Base-by-base conservation (phyloP, 2,113 vertebrate genomes). In the Planiliza haematocheilus region DNA sequence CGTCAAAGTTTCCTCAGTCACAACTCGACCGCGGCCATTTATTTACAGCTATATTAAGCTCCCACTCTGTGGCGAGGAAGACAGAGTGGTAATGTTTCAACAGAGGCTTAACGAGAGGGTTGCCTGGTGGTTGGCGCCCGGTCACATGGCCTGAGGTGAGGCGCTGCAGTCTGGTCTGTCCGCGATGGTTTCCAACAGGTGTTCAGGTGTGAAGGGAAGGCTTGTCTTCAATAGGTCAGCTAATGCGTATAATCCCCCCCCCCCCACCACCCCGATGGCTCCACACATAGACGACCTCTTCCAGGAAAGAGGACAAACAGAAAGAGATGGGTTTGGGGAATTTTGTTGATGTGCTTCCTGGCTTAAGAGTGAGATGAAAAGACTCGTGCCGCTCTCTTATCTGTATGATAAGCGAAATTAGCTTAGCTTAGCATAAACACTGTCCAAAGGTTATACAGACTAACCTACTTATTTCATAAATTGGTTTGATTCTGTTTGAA, bases 161-260 rank as follows among this genome's bases (percentile, higher is more conserved):
- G 12, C 10, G 13, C 52, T 18, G 13, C 38, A 13, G 51, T 30
- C 24, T 30, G 24, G 24, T 30, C 24, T 30, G 43, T 77, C 70
- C 74, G 67, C 72, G 72, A 83, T 69, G 43, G 59, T 86, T 89
- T 88, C 77, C 82, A 78, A 51, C 78, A 83, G 82, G 83, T 90
- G 88, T 41, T 77, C 83, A 88, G 91, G 90, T 91, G 89, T 60
- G 79, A 79, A 62, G 58, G 48, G 6, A 64, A 12, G 56, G 58
- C 41, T 72, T 67, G 60, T 74, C 55, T 80, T 80, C 58, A 53
- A 68, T 38, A 69, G 74, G 76, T 82, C 72, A 66, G 43, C 17
- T 74, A 83, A 82, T 83, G 43, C 79, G 7, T 65, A 20, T 82
- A 86, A 80, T 83, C 74, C 66, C 57, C 50, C 24, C 24, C 24